These are phyloP conservation scores for Eutolmus rufibarbis DNA, from an alignment of 2,888 invertebrate species.

Conservation along the genomic window DNA sequence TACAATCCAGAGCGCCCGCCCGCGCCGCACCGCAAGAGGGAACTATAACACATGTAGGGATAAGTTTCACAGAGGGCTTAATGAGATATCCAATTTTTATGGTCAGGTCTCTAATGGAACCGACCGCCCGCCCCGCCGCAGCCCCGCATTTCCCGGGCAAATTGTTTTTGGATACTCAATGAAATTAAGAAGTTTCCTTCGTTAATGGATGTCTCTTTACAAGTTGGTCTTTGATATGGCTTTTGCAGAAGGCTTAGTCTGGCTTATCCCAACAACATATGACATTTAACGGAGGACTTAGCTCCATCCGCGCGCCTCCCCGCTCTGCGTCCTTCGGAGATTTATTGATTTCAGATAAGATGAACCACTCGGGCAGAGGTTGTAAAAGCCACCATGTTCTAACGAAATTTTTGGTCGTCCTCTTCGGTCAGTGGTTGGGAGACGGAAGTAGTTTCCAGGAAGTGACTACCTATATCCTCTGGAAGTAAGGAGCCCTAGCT, in stretches of 20 bases:
- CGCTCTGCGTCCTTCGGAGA: background rate
- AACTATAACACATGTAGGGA: constrained; percentile 23
- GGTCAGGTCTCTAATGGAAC: constrained; percentile 38
- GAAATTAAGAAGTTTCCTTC: constrained; percentile 42
- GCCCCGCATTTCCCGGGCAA: background rate
- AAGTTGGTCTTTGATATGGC: constrained; percentile 36
- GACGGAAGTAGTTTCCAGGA: background rate
- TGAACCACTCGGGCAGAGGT: background rate
- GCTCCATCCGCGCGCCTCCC: background rate
- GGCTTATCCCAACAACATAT: constrained; percentile 37
- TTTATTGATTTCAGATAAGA: constrained; percentile 29
- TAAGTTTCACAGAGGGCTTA: constrained; percentile 40
- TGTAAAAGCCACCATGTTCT: background rate
- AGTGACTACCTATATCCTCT: background rate
- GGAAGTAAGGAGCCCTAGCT: background rate
- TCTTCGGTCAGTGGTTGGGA: background rate
- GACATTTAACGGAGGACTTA: constrained; percentile 34
- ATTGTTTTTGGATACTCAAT: constrained; percentile 43
- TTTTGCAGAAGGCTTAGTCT: constrained; percentile 35
- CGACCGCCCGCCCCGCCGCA: background rate
- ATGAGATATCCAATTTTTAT: constrained; percentile 42
- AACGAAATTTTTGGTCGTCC: background rate
- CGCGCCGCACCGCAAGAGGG: background rate
- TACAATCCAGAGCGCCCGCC: background rate
- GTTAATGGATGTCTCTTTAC: constrained; percentile 40